phyloP scores from a whole-genome alignment of 2,113 vertebrate genomes.

The Oryctolagus cuniculus region mOryCun1.1 NC_091448.1:28148001-28148500 shows the following conservation, averaged over 20 bases:
- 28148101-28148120: constrained; percentile 64
- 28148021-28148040: background rate
- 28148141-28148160: constrained; percentile 60
- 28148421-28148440: constrained; percentile 59
- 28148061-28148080: constrained; percentile 34
- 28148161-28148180: constrained; percentile 48
- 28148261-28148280: constrained; percentile 49
- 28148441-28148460: background rate
- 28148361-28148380: no score
- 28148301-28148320: background rate
- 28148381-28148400: background rate
- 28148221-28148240: constrained; percentile 69
- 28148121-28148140: constrained; percentile 41
- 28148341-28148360: background rate
- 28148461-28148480: background rate
- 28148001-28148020: constrained; percentile 45
- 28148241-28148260: constrained; percentile 12
- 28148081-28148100: constrained; percentile 40
- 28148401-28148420: constrained; percentile 44
- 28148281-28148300: constrained; percentile 38
- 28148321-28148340: constrained; percentile 37
- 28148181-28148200: constrained; percentile 64
- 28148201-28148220: constrained; percentile 59
- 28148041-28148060: background rate
- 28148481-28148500: constrained; percentile 27